phyloP scores from a whole-genome alignment of 2,888 invertebrate genomes.

The Amiota minor region DNA sequence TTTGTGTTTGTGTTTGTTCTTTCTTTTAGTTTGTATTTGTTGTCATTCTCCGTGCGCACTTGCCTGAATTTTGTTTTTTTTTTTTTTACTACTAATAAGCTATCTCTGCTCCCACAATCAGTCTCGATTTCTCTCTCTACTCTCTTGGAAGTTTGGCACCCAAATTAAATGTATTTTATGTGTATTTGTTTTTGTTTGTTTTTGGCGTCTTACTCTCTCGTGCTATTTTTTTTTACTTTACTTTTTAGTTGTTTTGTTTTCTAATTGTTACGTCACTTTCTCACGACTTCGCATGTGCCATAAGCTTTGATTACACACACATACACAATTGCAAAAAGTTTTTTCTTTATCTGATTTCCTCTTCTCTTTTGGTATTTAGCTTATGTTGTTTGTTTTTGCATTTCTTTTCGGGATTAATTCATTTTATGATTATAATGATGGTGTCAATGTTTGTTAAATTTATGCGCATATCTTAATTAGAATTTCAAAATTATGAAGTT shows the following conservation, averaged over 20 bases:
- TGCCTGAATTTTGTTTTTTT: not conserved
- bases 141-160: too few relatives aligned
- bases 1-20: slow-evolving; percentile 34
- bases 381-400: not conserved
- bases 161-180: too few relatives aligned
- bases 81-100: not conserved
- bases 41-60: slow-evolving; percentile 32
- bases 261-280: slow-evolving; percentile 66
- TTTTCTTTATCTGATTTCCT: not conserved
- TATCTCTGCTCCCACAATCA: not conserved
- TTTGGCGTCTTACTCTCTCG: slow-evolving; percentile 25
- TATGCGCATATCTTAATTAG: slow-evolving; percentile 13
- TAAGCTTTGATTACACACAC: slow-evolving; percentile 20
- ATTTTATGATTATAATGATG: not conserved
- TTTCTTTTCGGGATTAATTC: slow-evolving; percentile 8
- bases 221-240: not conserved
- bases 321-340: not conserved
- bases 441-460: slow-evolving; percentile 41
- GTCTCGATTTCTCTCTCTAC: slow-evolving; percentile 34
- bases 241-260: slow-evolving; percentile 42
- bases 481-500: not conserved
- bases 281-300: slow-evolving; percentile 59
- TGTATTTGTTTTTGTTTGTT: slow-evolving; percentile 35
- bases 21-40: slow-evolving; percentile 32
- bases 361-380: slow-evolving; percentile 14